These are phyloP conservation scores for Porites rus DNA, from an alignment of 92 coral and sea anemone species.

Conservation along the genomic window DNA sequence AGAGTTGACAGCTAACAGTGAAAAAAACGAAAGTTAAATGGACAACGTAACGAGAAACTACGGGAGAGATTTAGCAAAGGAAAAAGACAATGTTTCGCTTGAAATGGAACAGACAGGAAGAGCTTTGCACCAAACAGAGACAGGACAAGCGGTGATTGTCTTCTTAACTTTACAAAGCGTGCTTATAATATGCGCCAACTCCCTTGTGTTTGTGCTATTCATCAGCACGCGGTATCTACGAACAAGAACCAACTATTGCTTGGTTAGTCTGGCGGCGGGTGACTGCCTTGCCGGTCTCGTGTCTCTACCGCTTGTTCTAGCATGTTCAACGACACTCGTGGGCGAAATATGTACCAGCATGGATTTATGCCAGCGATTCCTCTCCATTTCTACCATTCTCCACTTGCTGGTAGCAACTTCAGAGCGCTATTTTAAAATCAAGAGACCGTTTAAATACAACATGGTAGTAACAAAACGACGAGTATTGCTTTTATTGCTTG, in stretches of 20 bases:
- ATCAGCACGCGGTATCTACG: conserved; percentile 60
- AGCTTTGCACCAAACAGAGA: conserved; percentile 20
- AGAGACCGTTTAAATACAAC: conserved; percentile 68
- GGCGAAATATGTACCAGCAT: conserved; percentile 46
- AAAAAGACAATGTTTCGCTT: not conserved
- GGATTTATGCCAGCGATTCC: conserved; percentile 80
- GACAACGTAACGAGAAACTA: not conserved
- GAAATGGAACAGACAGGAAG: not conserved
- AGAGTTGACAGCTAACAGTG: not conserved
- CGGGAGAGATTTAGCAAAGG: not conserved
- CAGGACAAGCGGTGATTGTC: conserved; percentile 40
- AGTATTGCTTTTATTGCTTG: conserved; percentile 35
- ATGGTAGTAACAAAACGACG: conserved; percentile 66
- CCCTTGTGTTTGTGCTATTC: conserved; percentile 69
- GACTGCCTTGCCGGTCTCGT: conserved; percentile 76
- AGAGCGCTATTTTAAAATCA: conserved; percentile 79
- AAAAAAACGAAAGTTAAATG: conserved; percentile 12
- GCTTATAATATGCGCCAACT: conserved; percentile 69
- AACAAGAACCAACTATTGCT: conserved; percentile 81
- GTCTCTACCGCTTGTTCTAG: conserved; percentile 72
- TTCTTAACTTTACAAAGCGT: conserved; percentile 52
- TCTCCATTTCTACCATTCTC: conserved; percentile 75
- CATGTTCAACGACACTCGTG: conserved; percentile 37
- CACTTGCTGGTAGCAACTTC: conserved; percentile 83
- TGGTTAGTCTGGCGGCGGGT: conserved; percentile 81